phyloP scores from a whole-genome alignment of 2,113 vertebrate species.

The Sorex araneus region DNA sequence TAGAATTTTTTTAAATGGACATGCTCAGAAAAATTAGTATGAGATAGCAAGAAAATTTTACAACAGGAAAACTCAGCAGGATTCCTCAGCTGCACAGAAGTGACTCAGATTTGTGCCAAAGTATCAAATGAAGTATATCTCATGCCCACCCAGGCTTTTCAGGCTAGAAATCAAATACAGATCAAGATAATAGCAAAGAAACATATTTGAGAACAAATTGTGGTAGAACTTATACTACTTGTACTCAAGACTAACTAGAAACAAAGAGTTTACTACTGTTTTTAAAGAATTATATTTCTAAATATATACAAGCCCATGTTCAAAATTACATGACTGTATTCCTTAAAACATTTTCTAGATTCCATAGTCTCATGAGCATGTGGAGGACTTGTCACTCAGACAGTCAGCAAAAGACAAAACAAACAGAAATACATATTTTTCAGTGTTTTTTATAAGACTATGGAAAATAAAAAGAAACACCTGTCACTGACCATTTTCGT shows the following conservation, averaged over 20 bases:
- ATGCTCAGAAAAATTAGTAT: background rate
- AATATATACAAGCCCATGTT: background rate
- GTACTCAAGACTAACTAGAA: background rate
- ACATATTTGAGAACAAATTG: background rate
- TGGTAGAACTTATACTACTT: background rate
- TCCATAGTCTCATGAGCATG: background rate
- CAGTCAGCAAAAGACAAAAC: background rate
- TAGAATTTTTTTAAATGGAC: background rate
- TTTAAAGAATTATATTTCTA: constrained; percentile 2
- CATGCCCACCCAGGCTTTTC: background rate
- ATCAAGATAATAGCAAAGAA: background rate
- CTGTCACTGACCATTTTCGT: background rate
- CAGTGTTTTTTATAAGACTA: background rate
- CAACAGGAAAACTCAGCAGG: background rate
- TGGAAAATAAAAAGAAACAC: background rate
- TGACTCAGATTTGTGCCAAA: background rate
- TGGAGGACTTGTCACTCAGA: background rate
- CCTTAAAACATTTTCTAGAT: background rate
- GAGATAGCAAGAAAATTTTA: background rate
- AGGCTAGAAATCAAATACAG: background rate
- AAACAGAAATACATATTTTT: background rate
- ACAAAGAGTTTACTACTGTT: background rate
- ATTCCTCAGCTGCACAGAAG: background rate
- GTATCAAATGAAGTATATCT: background rate
- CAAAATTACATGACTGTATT: background rate